Conservation (phyloP, 1,140 invertebrate genomes). For the Drosophila teissieri region DNA sequence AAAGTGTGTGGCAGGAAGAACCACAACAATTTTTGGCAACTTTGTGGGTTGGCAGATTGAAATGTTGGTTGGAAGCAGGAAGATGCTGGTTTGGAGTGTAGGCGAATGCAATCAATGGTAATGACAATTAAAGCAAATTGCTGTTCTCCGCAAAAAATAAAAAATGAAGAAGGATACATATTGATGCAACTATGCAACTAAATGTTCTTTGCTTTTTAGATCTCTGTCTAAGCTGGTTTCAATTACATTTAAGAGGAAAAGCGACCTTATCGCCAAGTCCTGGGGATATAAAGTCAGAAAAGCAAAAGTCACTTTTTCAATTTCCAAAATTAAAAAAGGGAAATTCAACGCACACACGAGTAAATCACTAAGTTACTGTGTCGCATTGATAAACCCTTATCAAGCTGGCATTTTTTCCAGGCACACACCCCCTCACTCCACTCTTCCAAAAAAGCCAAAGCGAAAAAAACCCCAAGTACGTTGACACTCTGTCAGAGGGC, state of each 20-base stretch:
- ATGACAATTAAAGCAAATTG: conserved; percentile 57
- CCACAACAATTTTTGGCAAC: conserved; percentile 58
- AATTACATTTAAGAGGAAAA: conserved; percentile 26
- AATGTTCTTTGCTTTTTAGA: not conserved
- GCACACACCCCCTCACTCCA: conserved; percentile 10
- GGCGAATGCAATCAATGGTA: conserved; percentile 22
- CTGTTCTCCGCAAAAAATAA: not conserved
- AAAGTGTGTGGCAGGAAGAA: conserved; percentile 3
- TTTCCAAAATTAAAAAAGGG: conserved; percentile 81
- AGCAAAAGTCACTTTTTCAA: conserved; percentile 84
- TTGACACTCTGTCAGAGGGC: conserved; percentile 78
- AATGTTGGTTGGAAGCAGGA: conserved; percentile 28
- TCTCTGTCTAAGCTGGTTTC: conserved; percentile 13
- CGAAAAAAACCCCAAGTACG: conserved; percentile 29
- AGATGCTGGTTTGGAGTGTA: not conserved
- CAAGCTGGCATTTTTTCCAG: conserved; percentile 59
- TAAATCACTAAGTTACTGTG: conserved; percentile 83
- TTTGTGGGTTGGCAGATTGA: conserved; percentile 52
- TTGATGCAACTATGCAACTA: not conserved
- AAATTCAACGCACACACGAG: conserved; percentile 75
- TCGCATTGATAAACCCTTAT: conserved; percentile 83
- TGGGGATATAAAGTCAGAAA: conserved; percentile 58
- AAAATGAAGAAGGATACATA: not conserved
- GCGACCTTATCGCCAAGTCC: not conserved
- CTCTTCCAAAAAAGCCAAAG: too few relatives aligned